Conservation (phyloP, 2,797 vertebrate genomes). For the Sebastolobus alascanus region DNA sequence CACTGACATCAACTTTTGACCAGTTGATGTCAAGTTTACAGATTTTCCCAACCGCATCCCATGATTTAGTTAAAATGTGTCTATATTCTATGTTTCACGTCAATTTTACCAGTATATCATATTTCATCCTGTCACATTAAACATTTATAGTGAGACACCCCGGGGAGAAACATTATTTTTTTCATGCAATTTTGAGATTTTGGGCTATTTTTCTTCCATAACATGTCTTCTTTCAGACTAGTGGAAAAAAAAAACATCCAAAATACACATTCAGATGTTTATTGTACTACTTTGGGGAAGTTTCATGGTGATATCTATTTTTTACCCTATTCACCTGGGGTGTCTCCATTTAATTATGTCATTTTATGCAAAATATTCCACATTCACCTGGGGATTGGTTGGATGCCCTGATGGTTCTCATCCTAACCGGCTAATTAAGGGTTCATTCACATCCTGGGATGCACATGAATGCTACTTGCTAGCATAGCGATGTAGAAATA, state of each 20-base stretch:
- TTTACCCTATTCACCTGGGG: too few relatives aligned
- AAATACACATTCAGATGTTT: too few relatives aligned
- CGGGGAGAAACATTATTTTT: too few relatives aligned
- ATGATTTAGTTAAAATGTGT: not conserved
- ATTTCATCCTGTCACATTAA: not conserved
- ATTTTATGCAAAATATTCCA: not conserved
- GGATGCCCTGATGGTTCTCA: not conserved
- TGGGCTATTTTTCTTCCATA: too few relatives aligned
- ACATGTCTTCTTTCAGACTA: too few relatives aligned
- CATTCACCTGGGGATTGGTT: not conserved
- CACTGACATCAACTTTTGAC: fast-evolving
- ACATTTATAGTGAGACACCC: not conserved
- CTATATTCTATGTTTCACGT: not conserved
- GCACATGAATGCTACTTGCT: too few relatives aligned
- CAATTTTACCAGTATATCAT: not conserved
- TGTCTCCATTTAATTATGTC: not conserved
- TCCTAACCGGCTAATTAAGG: not conserved
- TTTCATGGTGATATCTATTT: too few relatives aligned
- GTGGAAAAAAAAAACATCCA: too few relatives aligned
- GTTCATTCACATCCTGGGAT: not conserved
- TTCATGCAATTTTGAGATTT: too few relatives aligned
- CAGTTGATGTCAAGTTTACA: not conserved
- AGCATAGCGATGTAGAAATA: not conserved
- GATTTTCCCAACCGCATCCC: not conserved
- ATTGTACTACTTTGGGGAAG: too few relatives aligned